Evolutionary conservation across 1,140 invertebrate genomes (phyloP).

Genomic region (Eciton burchellii): DNA sequence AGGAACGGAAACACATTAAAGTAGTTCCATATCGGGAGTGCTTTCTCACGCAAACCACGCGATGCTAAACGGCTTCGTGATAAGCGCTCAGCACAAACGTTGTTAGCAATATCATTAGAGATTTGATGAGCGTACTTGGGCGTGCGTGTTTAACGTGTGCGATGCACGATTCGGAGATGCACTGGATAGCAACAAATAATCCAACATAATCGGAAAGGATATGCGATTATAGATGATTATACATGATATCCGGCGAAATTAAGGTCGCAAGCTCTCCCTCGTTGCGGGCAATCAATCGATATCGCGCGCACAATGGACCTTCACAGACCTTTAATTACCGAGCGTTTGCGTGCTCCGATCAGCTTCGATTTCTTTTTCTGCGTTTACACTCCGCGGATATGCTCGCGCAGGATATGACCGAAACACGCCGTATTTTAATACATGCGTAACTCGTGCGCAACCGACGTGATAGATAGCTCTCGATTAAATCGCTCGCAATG

Average conservation of each 20-base stretch:
- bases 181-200: too few species aligned
- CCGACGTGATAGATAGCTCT: constrained; percentile 24
- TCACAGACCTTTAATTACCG: background rate
- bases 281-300: too few species aligned
- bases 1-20: background rate
- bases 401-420: background rate
- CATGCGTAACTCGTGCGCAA: constrained; percentile 16
- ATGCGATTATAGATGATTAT: too few species aligned
- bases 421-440: constrained; percentile 42
- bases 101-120: background rate
- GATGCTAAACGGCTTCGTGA: background rate
- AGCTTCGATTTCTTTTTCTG: background rate
- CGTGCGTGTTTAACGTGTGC: background rate
- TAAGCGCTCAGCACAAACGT: background rate
- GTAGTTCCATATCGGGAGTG: background rate
- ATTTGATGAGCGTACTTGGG: background rate
- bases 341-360: background rate
- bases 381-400: background rate
- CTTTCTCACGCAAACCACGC: background rate
- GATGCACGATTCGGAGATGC: too few species aligned
- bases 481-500: constrained; percentile 43
- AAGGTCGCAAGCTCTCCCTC: too few species aligned
- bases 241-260: too few species aligned
- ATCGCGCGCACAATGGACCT: too few species aligned
- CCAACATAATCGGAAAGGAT: too few species aligned